Conservation (phyloP, 2,888 invertebrate species). For the Zaprionus obscuricornis region DNA sequence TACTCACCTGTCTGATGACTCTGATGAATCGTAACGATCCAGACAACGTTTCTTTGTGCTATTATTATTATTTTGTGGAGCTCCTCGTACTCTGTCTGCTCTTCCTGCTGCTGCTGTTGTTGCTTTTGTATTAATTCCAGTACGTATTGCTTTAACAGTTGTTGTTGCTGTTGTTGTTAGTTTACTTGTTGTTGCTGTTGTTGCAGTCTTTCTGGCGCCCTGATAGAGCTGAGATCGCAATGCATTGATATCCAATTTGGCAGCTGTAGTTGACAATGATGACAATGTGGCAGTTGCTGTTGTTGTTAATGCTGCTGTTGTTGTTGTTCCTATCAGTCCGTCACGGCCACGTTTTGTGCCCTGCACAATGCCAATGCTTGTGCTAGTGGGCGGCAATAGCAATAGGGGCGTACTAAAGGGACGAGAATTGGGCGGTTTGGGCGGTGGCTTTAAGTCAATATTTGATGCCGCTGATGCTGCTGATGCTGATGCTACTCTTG, state of each 20-base stretch:
- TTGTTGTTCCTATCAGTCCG: constrained; percentile 1
- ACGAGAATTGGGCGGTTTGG: constrained; percentile 31
- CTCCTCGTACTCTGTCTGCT: constrained; percentile 84
- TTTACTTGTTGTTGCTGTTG: constrained; percentile 24
- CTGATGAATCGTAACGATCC: constrained; percentile 96
- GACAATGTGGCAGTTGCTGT: constrained; percentile 3
- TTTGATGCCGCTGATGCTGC: constrained; percentile 26
- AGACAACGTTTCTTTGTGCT: constrained; percentile 90
- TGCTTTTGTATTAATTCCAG: constrained; percentile 16
- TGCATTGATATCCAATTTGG: constrained; percentile 65
- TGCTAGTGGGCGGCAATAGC: constrained; percentile 41
- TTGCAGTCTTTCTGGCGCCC: constrained; percentile 57
- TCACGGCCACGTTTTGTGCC: constrained; percentile 61
- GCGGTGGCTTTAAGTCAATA: constrained; percentile 61
- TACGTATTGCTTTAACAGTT: constrained; percentile 13
- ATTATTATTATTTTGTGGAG: constrained; percentile 83
- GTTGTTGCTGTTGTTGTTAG: constrained; percentile 16
- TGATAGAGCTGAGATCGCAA: constrained; percentile 73
- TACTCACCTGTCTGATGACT: constrained; percentile 95
- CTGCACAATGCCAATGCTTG: constrained; percentile 67
- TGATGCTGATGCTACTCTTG: background rate
- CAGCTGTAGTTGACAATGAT: too few species aligned
- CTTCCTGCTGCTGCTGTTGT: constrained; percentile 15
- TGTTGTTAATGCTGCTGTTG: constrained; percentile 6
- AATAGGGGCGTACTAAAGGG: constrained; percentile 52